Base-by-base conservation (phyloP, 2,888 invertebrate genomes). In the Acrobasis consociella region DNA sequence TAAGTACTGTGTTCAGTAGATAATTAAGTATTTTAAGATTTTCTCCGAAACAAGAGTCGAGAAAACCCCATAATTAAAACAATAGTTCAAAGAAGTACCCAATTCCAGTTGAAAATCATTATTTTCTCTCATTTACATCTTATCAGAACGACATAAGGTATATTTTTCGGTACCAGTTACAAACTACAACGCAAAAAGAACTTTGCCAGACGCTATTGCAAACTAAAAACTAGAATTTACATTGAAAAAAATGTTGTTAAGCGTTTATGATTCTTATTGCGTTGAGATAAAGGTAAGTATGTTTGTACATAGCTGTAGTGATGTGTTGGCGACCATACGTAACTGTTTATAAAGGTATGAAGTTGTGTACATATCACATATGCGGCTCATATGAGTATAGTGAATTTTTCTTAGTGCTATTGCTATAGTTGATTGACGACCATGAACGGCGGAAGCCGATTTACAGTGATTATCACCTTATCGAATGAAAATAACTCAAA, bases 281-380 rank as follows among this genome's bases (percentile, higher is more conserved):
- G 5, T 46, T 17, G 51, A 5, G 15, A 22, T 64, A 67, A 53
- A 37, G 50, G n/a, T 46, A 8, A 52, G 13, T 10, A 49, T 38
- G 15, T 38, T 17, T 10, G 51, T 16, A 50, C 50, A 39, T 13
- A 58, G 63, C 42, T 60, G 60, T 17, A 53, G 15, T 5, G 8
- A 16, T 63, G 62, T 60, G 58, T 61, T 69, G 66, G 71, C 62
- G 39, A 37, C 46, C 37, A 66, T 63, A 70, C 70, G 69, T 73
- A 73, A 74, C 72, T 70, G 71, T 73, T 74, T 72, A 70, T 22
- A 63, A 70, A 71, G 69, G 67, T 66, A 64, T 60, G 69, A 62
- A 64, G 67, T 65, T 65, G 67, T 66, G 65, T 66, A 66, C 64
- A 65, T 49, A 53, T 52, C 22, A 58, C 63, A 49, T 62, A 64